phyloP scores from a whole-genome alignment of 2,797 vertebrate species.

The Momotus momota region DNA sequence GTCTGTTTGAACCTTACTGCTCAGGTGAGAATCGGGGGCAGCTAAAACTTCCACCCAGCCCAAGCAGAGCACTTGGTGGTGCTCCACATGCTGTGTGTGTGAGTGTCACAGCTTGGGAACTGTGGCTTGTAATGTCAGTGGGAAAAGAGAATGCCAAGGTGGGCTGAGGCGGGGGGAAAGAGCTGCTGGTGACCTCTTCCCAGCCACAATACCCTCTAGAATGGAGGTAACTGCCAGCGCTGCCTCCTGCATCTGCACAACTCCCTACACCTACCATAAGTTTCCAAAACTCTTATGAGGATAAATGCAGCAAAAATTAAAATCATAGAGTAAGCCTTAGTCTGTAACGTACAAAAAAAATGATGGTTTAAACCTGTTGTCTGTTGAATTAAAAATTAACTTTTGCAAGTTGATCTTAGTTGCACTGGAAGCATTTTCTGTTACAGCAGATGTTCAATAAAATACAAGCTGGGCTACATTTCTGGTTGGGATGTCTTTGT shows the following conservation, averaged over 20 bases:
- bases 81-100: accelerated
- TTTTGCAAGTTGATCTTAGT: background rate
- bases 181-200: background rate
- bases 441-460: background rate
- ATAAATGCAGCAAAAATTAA: background rate
- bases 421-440: background rate
- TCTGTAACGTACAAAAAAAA: background rate
- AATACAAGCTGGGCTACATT: background rate
- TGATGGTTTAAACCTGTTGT: background rate
- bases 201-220: background rate
- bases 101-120: background rate
- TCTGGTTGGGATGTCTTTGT: background rate
- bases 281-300: background rate
- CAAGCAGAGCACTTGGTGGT: background rate
- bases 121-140: background rate
- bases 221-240: background rate
- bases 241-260: background rate
- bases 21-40: background rate
- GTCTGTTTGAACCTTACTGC: background rate
- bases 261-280: background rate
- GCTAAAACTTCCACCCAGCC: background rate
- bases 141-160: background rate
- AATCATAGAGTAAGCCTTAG: background rate
- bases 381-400: background rate
- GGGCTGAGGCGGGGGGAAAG: background rate